Conservation (phyloP, 2,797 vertebrate genomes). For the Cynopterus sphinx region DNA sequence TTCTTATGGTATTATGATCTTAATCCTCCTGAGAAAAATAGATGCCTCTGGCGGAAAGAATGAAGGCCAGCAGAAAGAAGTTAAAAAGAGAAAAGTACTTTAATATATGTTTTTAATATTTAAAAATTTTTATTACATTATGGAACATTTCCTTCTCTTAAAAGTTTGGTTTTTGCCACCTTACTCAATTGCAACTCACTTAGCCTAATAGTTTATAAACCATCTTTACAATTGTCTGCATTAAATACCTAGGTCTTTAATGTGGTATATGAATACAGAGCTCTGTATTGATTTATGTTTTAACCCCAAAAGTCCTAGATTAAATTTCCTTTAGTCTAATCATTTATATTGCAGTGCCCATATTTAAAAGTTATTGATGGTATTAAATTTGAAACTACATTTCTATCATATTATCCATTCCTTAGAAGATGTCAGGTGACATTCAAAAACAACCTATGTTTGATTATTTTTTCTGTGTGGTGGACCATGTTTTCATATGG, state of each 20-base stretch:
- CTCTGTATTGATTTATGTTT: conserved; percentile 21
- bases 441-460: neutral
- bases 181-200: neutral
- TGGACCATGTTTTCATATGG: neutral
- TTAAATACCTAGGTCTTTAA: neutral
- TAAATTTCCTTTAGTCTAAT: neutral
- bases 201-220: neutral
- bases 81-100: neutral
- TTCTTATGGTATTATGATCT: neutral
- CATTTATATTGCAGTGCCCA: neutral
- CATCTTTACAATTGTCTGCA: neutral
- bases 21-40: neutral
- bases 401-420: neutral
- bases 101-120: neutral
- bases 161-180: neutral
- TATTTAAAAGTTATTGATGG: neutral
- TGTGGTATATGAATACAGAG: neutral
- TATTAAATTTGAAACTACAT: neutral
- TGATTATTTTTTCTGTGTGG: neutral
- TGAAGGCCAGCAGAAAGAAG: neutral
- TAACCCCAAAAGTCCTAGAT: neutral
- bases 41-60: neutral
- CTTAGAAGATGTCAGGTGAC: neutral
- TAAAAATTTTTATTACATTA: neutral
- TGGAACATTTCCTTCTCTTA: neutral